Evolutionary conservation across 2,113 vertebrate genomes (phyloP).

Genomic region (Myotis yumanensis): DNA sequence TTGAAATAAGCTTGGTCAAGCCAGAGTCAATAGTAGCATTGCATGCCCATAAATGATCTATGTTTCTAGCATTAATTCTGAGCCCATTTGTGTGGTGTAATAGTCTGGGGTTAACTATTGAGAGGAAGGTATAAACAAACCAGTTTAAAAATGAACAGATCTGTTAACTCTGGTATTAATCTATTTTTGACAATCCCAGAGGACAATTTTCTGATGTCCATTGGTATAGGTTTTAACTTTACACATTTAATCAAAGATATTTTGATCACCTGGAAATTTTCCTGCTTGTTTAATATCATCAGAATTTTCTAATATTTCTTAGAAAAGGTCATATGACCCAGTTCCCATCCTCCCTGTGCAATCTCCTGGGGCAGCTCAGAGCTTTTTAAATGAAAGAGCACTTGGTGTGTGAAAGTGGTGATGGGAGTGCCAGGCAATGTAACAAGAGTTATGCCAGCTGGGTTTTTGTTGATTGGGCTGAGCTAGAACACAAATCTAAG

Average conservation of each 20-base stretch:
- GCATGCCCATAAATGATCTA: not conserved
- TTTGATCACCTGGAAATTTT: not conserved
- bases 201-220: not conserved
- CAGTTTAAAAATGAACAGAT: not conserved
- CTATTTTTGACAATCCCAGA: not conserved
- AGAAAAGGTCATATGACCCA: not conserved
- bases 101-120: not conserved
- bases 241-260: not conserved
- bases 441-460: not conserved
- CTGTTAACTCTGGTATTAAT: not conserved
- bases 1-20: not conserved
- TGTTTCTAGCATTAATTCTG: not conserved
- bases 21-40: rapidly evolving
- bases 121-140: not conserved
- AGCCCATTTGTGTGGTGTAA: too few relatives aligned
- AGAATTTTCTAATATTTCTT: not conserved
- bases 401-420: not conserved
- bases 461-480: not conserved
- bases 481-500: not conserved
- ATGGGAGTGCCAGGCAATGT: not conserved
- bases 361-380: not conserved
- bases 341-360: not conserved
- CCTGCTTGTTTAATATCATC: not conserved
- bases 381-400: not conserved
- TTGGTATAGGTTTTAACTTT: conserved; percentile 1